Evolutionary conservation across 2,113 vertebrate species (phyloP).

Genomic region (Aepyceros melampus): DNA sequence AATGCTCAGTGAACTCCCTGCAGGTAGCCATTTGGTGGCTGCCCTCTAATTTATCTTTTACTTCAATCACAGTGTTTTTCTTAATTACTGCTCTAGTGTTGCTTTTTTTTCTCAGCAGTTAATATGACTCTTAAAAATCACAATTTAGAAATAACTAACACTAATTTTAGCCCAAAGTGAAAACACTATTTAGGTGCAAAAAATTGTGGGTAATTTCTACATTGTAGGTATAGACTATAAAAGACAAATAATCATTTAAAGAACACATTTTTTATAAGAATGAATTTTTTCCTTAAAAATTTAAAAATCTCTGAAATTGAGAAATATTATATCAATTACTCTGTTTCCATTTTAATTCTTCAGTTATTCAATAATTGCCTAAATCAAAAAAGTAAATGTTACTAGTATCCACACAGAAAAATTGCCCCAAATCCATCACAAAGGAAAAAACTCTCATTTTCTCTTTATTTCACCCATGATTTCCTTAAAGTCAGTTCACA

Average conservation of each 20-base stretch:
- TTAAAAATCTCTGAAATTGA: neutral
- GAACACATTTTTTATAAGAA: neutral
- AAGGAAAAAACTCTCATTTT: neutral
- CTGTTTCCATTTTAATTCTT: neutral
- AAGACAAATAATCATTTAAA: constrained; percentile 15
- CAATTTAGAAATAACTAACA: constrained; percentile 23
- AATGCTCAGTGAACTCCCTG: neutral
- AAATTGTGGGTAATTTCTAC: neutral
- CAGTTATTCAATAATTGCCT: neutral
- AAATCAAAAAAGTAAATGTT: neutral
- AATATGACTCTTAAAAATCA: constrained; percentile 9
- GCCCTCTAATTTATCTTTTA: constrained; percentile 69
- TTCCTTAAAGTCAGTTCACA: neutral
- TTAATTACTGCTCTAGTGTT: constrained; percentile 33
- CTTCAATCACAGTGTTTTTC: constrained; percentile 51
- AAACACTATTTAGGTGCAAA: neutral
- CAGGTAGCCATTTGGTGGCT: constrained; percentile 54
- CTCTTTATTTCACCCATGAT: neutral
- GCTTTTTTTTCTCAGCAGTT: neutral
- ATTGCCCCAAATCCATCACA: neutral
- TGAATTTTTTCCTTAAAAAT: neutral
- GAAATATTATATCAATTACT: neutral
- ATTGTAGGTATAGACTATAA: neutral
- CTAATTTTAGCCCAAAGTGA: neutral
- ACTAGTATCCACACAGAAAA: neutral